These are phyloP conservation scores for Parochlus steinenii DNA, from an alignment of 2,888 invertebrate species.

Conservation along the genomic window DNA sequence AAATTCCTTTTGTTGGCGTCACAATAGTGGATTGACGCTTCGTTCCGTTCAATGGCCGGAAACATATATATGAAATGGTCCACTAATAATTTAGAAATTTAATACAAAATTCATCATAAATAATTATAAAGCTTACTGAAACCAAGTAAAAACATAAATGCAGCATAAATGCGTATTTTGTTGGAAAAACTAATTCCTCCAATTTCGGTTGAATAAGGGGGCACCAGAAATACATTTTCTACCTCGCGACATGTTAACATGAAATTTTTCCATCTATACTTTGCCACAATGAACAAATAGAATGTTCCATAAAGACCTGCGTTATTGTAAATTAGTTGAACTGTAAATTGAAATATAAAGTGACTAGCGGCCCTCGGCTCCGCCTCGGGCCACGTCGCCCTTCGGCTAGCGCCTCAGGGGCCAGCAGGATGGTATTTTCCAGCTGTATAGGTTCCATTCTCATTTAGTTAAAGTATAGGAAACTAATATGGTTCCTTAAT, in stretches of 20 bases:
- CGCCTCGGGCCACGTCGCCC: too few species aligned
- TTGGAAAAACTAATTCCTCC: background rate
- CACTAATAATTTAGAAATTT: too few species aligned
- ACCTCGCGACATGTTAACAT: background rate
- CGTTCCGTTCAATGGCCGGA: conserved; percentile 1
- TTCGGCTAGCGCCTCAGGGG: too few species aligned
- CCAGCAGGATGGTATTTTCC: too few species aligned
- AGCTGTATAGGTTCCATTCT: too few species aligned
- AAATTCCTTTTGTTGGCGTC: conserved; percentile 7
- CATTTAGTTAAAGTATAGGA: too few species aligned
- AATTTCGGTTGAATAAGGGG: conserved; percentile 6
- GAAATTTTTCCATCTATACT: conserved; percentile 3
- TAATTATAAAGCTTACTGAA: too few species aligned
- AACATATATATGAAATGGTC: conserved; percentile 9
- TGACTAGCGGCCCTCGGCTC: too few species aligned
- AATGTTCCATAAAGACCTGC: conserved; percentile 2
- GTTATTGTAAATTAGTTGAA: too few species aligned
- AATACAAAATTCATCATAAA: too few species aligned
- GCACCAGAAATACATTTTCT: conserved; percentile 4
- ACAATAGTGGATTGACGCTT: background rate
- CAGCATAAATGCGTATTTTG: conserved; percentile 1
- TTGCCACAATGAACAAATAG: conserved; percentile 8
- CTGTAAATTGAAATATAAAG: too few species aligned
- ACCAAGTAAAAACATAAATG: background rate
- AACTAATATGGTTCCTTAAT: too few species aligned